Evolutionary conservation across 2,888 invertebrate genomes (phyloP), one percentile per base, ranked within the genome.

Genomic region (Chouioia cunea): DNA sequence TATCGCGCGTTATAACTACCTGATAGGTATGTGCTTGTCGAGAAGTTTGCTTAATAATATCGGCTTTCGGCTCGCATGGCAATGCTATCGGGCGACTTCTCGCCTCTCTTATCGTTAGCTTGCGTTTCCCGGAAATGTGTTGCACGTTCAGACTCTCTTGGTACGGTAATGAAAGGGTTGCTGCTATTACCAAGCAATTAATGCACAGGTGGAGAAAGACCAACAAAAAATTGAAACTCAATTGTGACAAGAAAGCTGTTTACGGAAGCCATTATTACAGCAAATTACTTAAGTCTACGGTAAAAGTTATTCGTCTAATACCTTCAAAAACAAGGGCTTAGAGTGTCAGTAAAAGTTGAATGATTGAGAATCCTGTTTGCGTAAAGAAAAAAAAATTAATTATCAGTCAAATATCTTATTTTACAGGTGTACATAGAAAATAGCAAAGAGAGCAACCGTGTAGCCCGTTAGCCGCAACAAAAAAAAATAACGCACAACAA

Each of bases 41-140:
- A 64, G 58, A 58, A 47, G 46, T 2, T 48, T 43, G 67, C 60
- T 62, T 60, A 60, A 60, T 67, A 67, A 60, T 67, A 67, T 67
- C 62, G 50, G 36, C 8, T 44, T 53, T n/a, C 58, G 56, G 44
- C n/a, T 15, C 56, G 57, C n/a, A 23, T 27, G 8, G 54, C 47
- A 59, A 44, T 52, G 10, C 20, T 18, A 20, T 36, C 27, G 52
- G 6, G 14, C 47, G 46, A 14, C 54, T 43, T 62, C 47, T 36
- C 60, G 43, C 58, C 46, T 36, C 36, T 15, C 44, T 50, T 57
- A 54, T 65, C 62, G 62, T 36, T 14, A 2, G 16, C 16, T 44
- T 52, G 18, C n/a, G 53, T 70, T 59, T 64, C 58, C 36, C 64
- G 70, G 70, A 65, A 70, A 59, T 54, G 64, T 63, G 69, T 48